Evolutionary conservation across 2,113 vertebrate genomes (phyloP).

Genomic region (Sitta europaea): DNA sequence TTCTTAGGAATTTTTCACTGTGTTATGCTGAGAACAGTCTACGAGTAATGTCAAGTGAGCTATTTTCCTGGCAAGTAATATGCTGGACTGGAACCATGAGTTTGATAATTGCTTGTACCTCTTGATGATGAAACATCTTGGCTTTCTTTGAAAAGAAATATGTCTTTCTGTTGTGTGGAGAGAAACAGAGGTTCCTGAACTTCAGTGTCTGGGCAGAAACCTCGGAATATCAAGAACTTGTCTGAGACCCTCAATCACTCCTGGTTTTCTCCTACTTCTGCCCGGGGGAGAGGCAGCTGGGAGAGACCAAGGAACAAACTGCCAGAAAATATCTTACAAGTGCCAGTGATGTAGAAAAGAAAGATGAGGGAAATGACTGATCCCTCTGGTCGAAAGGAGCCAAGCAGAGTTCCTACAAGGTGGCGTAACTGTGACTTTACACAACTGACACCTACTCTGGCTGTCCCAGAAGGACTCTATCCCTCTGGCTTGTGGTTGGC

Average conservation of each 20-base stretch:
- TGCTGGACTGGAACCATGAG: not conserved
- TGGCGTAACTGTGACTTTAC: not conserved
- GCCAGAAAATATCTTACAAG: not conserved
- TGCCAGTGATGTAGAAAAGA: conserved; percentile 1
- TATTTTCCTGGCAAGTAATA: conserved; percentile 21
- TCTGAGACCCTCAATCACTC: not conserved
- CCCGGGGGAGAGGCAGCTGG: not conserved
- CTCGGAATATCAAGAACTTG: not conserved
- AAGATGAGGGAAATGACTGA: not conserved
- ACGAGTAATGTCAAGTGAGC: conserved; percentile 1
- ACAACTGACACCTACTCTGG: not conserved
- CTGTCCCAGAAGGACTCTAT: not conserved
- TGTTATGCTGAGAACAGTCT: not conserved
- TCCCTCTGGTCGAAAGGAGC: not conserved
- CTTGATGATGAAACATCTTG: conserved; percentile 13
- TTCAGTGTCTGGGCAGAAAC: not conserved
- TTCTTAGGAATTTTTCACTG: conserved; percentile 7
- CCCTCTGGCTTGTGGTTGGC: rapidly evolving
- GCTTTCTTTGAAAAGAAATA: not conserved
- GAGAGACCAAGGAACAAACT: conserved; percentile 28
- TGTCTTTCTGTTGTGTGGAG: not conserved
- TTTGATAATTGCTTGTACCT: not conserved
- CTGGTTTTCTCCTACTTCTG: not conserved
- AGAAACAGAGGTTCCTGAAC: not conserved
- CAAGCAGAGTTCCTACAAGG: not conserved